phyloP scores from a whole-genome alignment of 2,888 invertebrate species.

The Drepana falcataria region DNA sequence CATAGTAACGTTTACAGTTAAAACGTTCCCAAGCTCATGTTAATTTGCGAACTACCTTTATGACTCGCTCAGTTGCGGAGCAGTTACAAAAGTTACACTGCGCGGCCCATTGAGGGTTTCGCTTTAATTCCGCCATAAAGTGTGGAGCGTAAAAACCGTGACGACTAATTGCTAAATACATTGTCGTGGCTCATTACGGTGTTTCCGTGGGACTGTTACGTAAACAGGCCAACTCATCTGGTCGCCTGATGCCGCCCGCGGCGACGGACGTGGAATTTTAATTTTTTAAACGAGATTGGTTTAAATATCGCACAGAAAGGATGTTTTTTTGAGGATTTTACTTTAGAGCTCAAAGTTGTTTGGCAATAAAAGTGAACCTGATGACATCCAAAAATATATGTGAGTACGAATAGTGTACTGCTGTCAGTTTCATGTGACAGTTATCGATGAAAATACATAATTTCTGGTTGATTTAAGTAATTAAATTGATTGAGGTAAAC shows the following conservation, averaged over 20 bases:
- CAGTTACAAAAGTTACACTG: background rate
- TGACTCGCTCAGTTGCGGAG: background rate
- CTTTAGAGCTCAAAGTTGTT: too few relatives aligned
- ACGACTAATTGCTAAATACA: slow-evolving; percentile 48
- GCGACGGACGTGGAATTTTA: slow-evolving; percentile 45
- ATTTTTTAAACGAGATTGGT: slow-evolving; percentile 32
- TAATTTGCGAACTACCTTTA: background rate
- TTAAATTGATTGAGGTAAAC: background rate
- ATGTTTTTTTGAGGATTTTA: slow-evolving; percentile 5
- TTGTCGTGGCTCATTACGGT: slow-evolving; percentile 46
- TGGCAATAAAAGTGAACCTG: too few relatives aligned
- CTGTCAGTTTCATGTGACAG: too few relatives aligned
- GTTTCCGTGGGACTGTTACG: slow-evolving; percentile 11
- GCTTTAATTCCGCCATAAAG: background rate
- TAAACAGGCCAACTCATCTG: slow-evolving; percentile 52
- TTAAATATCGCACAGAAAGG: slow-evolving; percentile 16
- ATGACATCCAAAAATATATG: too few relatives aligned
- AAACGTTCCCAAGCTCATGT: background rate
- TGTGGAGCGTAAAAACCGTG: background rate
- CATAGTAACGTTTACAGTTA: too few relatives aligned
- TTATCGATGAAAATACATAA: too few relatives aligned
- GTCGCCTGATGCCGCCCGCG: slow-evolving; percentile 41
- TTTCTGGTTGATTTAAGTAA: background rate
- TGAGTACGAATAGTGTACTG: too few relatives aligned
- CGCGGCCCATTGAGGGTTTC: background rate